Evolutionary conservation across 2,888 invertebrate species (phyloP), one percentile per base, ranked within the genome.

Genomic region (Gasteruption jaculator): DNA sequence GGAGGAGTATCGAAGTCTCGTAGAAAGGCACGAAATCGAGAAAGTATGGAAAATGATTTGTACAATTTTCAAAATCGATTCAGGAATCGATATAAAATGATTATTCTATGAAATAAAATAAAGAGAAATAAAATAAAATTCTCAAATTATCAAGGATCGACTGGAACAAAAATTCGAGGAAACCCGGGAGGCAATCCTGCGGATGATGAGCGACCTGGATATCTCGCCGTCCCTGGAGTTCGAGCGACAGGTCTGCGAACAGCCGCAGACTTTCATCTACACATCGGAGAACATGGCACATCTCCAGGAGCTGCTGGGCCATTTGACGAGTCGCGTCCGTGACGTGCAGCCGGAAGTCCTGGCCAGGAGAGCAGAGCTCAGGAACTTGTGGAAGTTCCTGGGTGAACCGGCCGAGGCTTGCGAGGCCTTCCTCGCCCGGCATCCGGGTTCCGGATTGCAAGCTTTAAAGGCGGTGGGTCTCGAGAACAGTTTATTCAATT

Each of bases 321-420:
- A 75, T 4, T 68, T 84, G 36, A 75, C 76, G 27, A 71, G 74
- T 15, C 77, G 79, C 58, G 74, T 77, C 21, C 72, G 79, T 25
- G 75, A 79, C 34, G 76, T 80, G 5, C 78, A 78, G 22, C 63
- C 72, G 12, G 65, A 79, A 64, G 80, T 83, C 3, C 63, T 77
- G 24, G 75, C 77, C 30, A 75, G 88, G 50, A 79, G 81, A 30
- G 78, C 79, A 33, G 77, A 77, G 37, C 68, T 91, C 0, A 61
- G 76, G 1, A 73, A 74, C 18, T 70, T 91, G 0, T 91, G 91
- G 91, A 80, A 83, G 14, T 80, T 85, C 43, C 72, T 92, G 11
- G 82, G 86, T 12, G 80, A 85, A 37, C 79, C 83, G 11, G 74
- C 78, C 20, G 73, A 78, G 5, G 77, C 81, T 38, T 74, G 82